Evolutionary conservation across 2,113 vertebrate species (phyloP).

Genomic region (Xenopus tropicalis): UCB_Xtro_10.0 CM004444.2:141460001-141460500

Average conservation of each 20-base stretch:
- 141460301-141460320: background rate
- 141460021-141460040: slow-evolving; percentile 82
- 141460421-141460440: too few relatives aligned
- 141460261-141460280: slow-evolving; percentile 89
- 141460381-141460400: too few relatives aligned
- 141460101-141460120: slow-evolving; percentile 57
- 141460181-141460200: slow-evolving; percentile 73
- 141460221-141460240: slow-evolving; percentile 78
- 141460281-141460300: slow-evolving; percentile 72
- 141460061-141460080: slow-evolving; percentile 81
- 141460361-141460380: too few relatives aligned
- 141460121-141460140: slow-evolving; percentile 85
- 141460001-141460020: too few relatives aligned
- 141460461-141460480: too few relatives aligned
- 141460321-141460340: too few relatives aligned
- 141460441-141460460: too few relatives aligned
- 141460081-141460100: slow-evolving; percentile 72
- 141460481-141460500: too few relatives aligned
- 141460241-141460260: slow-evolving; percentile 87
- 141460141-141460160: slow-evolving; percentile 85
- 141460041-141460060: slow-evolving; percentile 93
- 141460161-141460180: slow-evolving; percentile 74
- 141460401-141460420: too few relatives aligned
- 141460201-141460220: slow-evolving; percentile 54
- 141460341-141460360: too few relatives aligned